A percentile compares a stretch with the other conserved stretches of the same genome.
phyloP scores from a whole-genome alignment of 1,140 invertebrate species.

The Eueides isabella region DNA sequence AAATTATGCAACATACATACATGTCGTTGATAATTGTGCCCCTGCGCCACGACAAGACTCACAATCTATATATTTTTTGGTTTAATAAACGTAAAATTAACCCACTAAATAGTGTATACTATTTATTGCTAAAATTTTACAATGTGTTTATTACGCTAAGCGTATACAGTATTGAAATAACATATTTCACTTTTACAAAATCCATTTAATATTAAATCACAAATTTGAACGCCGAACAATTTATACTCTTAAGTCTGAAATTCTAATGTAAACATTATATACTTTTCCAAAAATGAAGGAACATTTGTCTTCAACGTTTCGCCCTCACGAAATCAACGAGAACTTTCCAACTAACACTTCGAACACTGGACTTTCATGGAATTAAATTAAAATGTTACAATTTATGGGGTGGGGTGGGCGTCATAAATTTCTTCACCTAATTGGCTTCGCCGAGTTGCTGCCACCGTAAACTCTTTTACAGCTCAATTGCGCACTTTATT shows the following conservation, averaged over 20 bases:
- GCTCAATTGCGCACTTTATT: slow-evolving; percentile 46
- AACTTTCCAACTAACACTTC: slow-evolving; percentile 42
- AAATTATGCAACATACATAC: too few relatives aligned
- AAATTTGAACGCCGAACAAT: not conserved
- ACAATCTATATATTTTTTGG: too few relatives aligned
- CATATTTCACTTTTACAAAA: not conserved
- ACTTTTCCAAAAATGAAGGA: slow-evolving; percentile 8
- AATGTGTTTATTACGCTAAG: too few relatives aligned
- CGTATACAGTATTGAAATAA: too few relatives aligned
- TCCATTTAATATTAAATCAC: not conserved
- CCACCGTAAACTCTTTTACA: slow-evolving; percentile 49
- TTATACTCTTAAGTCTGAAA: not conserved
- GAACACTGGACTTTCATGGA: slow-evolving; percentile 45
- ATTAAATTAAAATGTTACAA: slow-evolving; percentile 71
- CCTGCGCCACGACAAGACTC: too few relatives aligned
- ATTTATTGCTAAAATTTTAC: too few relatives aligned
- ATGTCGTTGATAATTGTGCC: too few relatives aligned
- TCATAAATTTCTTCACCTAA: slow-evolving; percentile 61
- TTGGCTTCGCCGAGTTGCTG: slow-evolving; percentile 54
- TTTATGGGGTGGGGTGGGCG: slow-evolving; percentile 53
- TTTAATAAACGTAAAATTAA: too few relatives aligned
- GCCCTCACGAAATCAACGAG: slow-evolving; percentile 36
- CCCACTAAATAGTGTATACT: too few relatives aligned
- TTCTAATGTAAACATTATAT: not conserved
- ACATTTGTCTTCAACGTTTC: slow-evolving; percentile 30